Percentiles rank a stretch among this genome's conserved stretches.
Conservation (phyloP, 2,888 invertebrate genomes). For the Eristalis tenax region DNA sequence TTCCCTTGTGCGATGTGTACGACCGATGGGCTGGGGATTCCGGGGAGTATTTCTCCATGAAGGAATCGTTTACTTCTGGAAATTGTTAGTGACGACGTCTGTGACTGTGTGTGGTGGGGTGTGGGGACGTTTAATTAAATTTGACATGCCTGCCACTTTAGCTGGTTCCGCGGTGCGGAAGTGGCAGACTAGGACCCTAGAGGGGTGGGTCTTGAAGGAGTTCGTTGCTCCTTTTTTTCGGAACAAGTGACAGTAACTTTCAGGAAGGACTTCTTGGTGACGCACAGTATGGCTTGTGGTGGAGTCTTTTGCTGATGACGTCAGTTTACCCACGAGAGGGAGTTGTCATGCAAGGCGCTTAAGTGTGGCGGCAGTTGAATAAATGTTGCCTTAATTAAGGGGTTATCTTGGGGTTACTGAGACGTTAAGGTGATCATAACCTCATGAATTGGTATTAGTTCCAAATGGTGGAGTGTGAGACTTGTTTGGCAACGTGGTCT, state of each 20-base stretch:
- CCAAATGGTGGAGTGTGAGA: neutral
- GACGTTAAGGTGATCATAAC: neutral
- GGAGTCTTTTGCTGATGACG: neutral
- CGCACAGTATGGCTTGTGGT: neutral
- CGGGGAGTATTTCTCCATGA: conserved; percentile 31
- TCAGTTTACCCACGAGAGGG: conserved; percentile 21
- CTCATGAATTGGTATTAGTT: neutral
- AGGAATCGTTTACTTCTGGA: conserved; percentile 56
- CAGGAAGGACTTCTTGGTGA: conserved; percentile 2
- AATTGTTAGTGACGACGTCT: conserved; percentile 61
- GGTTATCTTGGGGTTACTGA: conserved; percentile 13
- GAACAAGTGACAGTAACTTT: neutral
- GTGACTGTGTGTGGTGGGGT: conserved; percentile 13
- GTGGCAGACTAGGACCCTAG: conserved; percentile 1
- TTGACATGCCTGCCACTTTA: conserved; percentile 42
- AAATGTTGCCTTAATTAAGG: conserved; percentile 32
- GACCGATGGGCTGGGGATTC: neutral
- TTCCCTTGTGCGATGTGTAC: conserved; percentile 24
- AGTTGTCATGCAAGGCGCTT: neutral
- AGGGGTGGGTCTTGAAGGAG: conserved; percentile 29
- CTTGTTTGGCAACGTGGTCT: neutral
- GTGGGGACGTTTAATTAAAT: conserved; percentile 55
- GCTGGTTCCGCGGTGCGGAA: conserved; percentile 32
- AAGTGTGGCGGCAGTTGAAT: neutral
- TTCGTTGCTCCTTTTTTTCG: conserved; percentile 38